Percentiles rank a stretch among this genome's conserved stretches.
These are phyloP conservation scores for Engraulis encrasicolus DNA, from an alignment of 2,113 vertebrate genomes.

Conservation along the genomic window DNA sequence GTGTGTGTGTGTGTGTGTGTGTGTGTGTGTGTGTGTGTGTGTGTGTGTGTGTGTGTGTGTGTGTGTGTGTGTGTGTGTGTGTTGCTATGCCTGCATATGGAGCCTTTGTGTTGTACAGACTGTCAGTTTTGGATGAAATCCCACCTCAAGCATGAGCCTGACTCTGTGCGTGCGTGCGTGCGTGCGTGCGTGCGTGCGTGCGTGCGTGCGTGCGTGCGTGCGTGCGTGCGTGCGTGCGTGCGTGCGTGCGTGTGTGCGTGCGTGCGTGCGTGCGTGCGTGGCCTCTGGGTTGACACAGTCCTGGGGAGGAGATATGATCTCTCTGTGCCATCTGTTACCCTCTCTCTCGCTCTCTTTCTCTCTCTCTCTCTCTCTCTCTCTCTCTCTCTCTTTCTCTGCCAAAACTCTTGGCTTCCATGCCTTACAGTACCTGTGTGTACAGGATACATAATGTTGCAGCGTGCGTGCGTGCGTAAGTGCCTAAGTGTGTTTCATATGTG, in stretches of 20 bases:
- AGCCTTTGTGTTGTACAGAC: not conserved
- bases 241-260: constrained; percentile 35
- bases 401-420: not conserved
- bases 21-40: not conserved
- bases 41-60: constrained; percentile 19
- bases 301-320: constrained; percentile 69
- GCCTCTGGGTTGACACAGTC: constrained; percentile 66
- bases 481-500: no score
- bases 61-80: constrained; percentile 31
- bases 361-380: constrained; percentile 48
- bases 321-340: constrained; percentile 74
- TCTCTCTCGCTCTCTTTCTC: constrained; percentile 52
- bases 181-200: constrained; percentile 21
- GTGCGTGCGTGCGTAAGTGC: no score
- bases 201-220: constrained; percentile 24
- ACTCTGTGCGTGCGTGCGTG: constrained; percentile 32
- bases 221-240: constrained; percentile 18
- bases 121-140: not conserved
- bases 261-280: constrained; percentile 35
- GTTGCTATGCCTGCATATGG: no score
- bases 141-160: constrained; percentile 15
- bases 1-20: no score
- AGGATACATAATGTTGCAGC: no score
- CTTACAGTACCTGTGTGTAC: not conserved
- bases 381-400: not conserved